Evolutionary conservation across 2,113 vertebrate species (phyloP), one percentile per base, ranked within the genome.

Genomic region (Cranoglanis bouderius): DNA sequence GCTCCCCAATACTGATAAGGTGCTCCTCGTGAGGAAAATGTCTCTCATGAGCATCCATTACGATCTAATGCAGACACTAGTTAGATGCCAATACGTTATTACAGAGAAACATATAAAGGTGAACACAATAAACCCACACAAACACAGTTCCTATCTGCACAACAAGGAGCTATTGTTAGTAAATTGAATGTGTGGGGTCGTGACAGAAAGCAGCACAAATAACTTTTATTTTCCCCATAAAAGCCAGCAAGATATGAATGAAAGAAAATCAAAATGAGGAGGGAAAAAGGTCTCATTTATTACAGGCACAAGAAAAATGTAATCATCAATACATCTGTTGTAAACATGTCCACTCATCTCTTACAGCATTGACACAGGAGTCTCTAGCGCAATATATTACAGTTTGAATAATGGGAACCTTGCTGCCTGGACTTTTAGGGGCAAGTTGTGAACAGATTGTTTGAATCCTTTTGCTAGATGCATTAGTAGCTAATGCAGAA

Each of bases 171-270:
- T 55, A 53, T 32, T 81, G 29, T n/a, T 55, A 81, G 29, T n/a
- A 53, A 53, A 81, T 55, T 81, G 77, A 81, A 81, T 53, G 77
- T 81, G 29, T 51, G 77, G n/a, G 77, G 77, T 81, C 77, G 3
- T 81, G 49, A 81, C 77, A 55, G 77, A 53, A 53, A 53, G 49
- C 49, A 81, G n/a, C 49, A 55, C 6, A 81, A 53, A 32, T 6
- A 35, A 81, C 49, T 53, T 53, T 81, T 53, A 53, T 81, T 55
- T 81, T 32, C 49, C 49, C 8, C 14, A 51, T 32, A n/a, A n/a
- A 80, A 80, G 46, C 2, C 77, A 80, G 46, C 77, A 80, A 80
- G 77, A 81, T 53, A 81, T 53, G 49, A 81, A 55, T 81, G n/a
- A 53, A 81, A 32, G 29, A n/a, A 81, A 81, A 32, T 53, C 46